These are phyloP conservation scores for Grallaria varia DNA, from an alignment of 2,113 vertebrate species.

Conservation along the genomic window DNA sequence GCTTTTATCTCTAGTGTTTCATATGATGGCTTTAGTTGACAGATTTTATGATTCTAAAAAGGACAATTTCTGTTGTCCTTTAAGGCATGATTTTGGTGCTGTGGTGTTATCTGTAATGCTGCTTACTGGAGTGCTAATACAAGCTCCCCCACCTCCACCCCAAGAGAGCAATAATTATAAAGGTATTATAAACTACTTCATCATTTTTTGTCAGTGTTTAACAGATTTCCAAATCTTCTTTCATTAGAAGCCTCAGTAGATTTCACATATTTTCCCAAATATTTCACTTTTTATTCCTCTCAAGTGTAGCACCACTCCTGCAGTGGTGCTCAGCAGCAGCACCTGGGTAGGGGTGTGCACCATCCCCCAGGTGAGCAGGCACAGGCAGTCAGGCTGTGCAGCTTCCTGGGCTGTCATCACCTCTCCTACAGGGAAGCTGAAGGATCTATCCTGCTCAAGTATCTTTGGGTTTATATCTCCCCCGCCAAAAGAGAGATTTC, in stretches of 20 bases:
- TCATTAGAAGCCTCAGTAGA: neutral
- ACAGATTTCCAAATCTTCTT: neutral
- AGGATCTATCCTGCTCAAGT: neutral
- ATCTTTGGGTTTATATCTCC: neutral
- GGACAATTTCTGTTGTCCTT: neutral
- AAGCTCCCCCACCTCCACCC: too few species aligned
- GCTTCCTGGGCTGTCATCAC: neutral
- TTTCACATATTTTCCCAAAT: neutral
- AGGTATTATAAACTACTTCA: neutral
- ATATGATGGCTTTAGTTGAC: neutral
- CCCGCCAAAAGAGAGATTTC: neutral
- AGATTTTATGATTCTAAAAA: neutral
- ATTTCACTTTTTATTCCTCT: neutral
- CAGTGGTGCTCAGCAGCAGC: neutral
- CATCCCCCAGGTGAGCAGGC: accelerated
- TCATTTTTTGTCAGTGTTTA: neutral
- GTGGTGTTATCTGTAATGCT: neutral
- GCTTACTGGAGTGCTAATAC: neutral
- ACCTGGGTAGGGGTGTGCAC: accelerated
- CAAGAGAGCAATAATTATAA: neutral
- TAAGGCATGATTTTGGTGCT: neutral
- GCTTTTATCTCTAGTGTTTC: slow-evolving; percentile 27
- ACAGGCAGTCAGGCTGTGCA: neutral
- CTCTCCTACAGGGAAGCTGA: neutral
- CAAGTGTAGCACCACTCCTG: neutral